phyloP scores from a whole-genome alignment of 2,113 vertebrate species.

The Gnathonemus longibarbis region DNA sequence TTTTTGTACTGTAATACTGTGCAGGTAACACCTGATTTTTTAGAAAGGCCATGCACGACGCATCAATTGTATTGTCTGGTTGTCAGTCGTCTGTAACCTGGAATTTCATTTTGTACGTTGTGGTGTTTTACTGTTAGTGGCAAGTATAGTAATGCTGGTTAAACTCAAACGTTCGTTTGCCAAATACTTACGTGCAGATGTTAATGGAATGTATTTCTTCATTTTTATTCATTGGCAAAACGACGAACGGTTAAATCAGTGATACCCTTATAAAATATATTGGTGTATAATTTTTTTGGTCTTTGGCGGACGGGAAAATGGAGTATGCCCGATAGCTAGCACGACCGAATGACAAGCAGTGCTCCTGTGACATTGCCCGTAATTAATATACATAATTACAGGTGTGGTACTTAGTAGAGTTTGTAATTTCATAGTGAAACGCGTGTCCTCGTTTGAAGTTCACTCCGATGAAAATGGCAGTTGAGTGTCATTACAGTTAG shows the following conservation, averaged over 20 bases:
- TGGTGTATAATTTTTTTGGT: neutral
- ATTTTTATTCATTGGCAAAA: neutral
- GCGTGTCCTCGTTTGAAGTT: neutral
- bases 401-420: neutral
- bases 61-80: neutral
- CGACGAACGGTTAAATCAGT: neutral
- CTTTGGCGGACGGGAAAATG: slow-evolving; percentile 7
- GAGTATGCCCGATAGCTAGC: slow-evolving; percentile 10
- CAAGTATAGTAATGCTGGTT: slow-evolving; percentile 1
- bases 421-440: neutral
- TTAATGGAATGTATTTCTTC: neutral
- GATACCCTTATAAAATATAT: neutral
- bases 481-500: neutral
- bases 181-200: neutral
- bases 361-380: neutral
- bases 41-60: neutral
- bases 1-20: neutral
- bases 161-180: neutral
- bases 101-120: neutral
- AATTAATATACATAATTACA: neutral
- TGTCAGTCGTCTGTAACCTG: neutral
- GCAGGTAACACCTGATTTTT: neutral
- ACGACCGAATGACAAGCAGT: neutral
- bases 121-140: slow-evolving; percentile 14
- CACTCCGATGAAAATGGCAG: neutral